Conservation (phyloP, 2,113 vertebrate species). For the Cricetomys ansorgei region DNA sequence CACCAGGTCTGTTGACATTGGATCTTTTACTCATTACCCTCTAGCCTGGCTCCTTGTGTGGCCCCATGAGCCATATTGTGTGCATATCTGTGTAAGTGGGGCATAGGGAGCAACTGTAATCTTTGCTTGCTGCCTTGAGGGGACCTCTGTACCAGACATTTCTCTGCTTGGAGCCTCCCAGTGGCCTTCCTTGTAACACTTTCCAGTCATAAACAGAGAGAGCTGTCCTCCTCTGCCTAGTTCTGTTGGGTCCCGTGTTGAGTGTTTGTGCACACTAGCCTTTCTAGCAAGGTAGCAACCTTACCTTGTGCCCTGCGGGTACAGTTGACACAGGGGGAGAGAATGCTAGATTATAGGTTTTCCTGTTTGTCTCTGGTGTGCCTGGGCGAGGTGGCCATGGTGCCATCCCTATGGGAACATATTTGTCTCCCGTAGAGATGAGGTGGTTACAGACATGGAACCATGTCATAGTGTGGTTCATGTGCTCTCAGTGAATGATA, state of each 20-base stretch:
- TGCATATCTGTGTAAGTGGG: too few relatives aligned
- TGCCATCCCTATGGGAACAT: neutral
- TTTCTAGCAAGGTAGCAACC: too few relatives aligned
- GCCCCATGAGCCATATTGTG: too few relatives aligned
- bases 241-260: too few relatives aligned
- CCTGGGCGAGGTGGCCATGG: fast-evolving
- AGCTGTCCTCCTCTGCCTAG: too few relatives aligned
- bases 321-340: too few relatives aligned
- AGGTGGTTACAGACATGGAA: neutral
- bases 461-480: neutral
- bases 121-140: fast-evolving
- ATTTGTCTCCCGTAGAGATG: fast-evolving
- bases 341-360: fast-evolving
- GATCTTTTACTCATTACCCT: too few relatives aligned
- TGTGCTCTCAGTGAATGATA: neutral
- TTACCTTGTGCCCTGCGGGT: too few relatives aligned
- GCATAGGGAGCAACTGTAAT: too few relatives aligned
- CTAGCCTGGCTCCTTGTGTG: too few relatives aligned
- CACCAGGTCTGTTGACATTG: too few relatives aligned
- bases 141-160: fast-evolving
- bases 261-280: too few relatives aligned
- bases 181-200: neutral
- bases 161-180: fast-evolving
- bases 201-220: neutral
- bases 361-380: fast-evolving